Evolutionary conservation across 2,888 invertebrate genomes (phyloP), one percentile per base, ranked within the genome.

Genomic region (Chloroclysta siterata): DNA sequence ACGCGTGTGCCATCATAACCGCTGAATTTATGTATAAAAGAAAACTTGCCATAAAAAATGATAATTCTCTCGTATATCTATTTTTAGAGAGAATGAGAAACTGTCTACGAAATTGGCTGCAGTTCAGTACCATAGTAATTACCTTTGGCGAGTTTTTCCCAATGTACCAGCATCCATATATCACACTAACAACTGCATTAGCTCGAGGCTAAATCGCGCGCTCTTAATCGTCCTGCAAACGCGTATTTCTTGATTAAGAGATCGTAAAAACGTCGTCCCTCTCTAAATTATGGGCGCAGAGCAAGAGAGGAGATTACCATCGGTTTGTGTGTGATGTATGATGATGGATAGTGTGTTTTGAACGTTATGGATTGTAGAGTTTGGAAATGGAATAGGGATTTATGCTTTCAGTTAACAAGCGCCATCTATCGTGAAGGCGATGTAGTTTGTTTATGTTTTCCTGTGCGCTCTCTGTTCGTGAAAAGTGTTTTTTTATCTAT

Each of bases 201-300:
- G 84, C 84, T 73, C 78, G 80, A 72, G 78, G 84, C 81, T 87
- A 86, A 88, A 83, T 85, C 82, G 83, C 80, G 80, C 78, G 73
- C 82, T 84, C 86, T 87, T 89, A 88, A 90, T 89, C 89, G 87
- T 69, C 71, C 76, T 72, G 80, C 82, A 79, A 87, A 86, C 89
- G 84, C 88, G 90, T 90, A 90, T 88, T 89, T 91, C 91, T 91
- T 86, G 85, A 85, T 85, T 85, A 86, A 84, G 83, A 75, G 83
- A 83, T 90, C 91, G 90, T 91, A 90, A 91, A 91, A 89, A 85
- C 82, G 90, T 91, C 91, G 80, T 84, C 86, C 75, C 81, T 63
- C 82, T 85, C 84, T 89, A 85, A 90, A 78, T 85, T 88, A 90
- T 82, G 80, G 71, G 68, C 71, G 64, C 60, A 65, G 75, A 79